Evolutionary conservation across 2,888 invertebrate genomes (phyloP).

Genomic region (Ornithoptera priamus): DNA sequence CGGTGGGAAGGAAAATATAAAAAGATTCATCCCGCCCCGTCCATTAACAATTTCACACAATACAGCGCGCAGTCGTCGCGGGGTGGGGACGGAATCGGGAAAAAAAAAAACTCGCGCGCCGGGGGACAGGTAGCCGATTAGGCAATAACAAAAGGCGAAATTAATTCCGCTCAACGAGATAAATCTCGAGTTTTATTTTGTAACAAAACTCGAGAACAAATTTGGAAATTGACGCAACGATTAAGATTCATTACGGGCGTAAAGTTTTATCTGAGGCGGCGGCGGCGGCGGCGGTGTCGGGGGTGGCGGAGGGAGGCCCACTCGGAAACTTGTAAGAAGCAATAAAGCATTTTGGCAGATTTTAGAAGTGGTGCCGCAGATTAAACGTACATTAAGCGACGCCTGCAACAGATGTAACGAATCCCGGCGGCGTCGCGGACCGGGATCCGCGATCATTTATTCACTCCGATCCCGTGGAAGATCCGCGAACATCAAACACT

Average conservation of each 20-base stretch:
- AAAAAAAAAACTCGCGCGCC: slow-evolving; percentile 39
- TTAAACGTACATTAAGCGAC: slow-evolving; percentile 74
- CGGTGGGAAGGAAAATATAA: slow-evolving; percentile 22
- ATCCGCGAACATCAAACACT: slow-evolving; percentile 31
- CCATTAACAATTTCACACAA: slow-evolving; percentile 38
- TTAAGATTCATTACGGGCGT: slow-evolving; percentile 78
- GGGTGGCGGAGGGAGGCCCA: slow-evolving; percentile 42
- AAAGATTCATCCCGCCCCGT: slow-evolving; percentile 27
- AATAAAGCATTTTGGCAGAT: slow-evolving; percentile 79
- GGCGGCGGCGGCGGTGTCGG: too few species aligned
- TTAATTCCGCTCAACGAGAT: slow-evolving; percentile 65
- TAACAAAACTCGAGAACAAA: slow-evolving; percentile 73
- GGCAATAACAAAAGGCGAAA: slow-evolving; percentile 65
- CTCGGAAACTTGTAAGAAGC: slow-evolving; percentile 68
- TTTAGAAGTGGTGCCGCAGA: slow-evolving; percentile 67
- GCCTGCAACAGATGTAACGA: slow-evolving; percentile 61
- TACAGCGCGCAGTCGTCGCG: slow-evolving; percentile 43
- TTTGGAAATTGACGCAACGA: slow-evolving; percentile 71
- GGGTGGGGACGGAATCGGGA: slow-evolving; percentile 43
- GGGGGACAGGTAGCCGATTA: slow-evolving; percentile 67
- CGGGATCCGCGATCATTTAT: slow-evolving; percentile 25
- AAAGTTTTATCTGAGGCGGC: slow-evolving; percentile 70
- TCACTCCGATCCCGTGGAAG: slow-evolving; percentile 24
- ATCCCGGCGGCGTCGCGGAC: slow-evolving; percentile 33
- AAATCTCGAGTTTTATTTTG: slow-evolving; percentile 68